Conservation (phyloP, 2,888 invertebrate genomes). For the Cephalotes varians region DNA sequence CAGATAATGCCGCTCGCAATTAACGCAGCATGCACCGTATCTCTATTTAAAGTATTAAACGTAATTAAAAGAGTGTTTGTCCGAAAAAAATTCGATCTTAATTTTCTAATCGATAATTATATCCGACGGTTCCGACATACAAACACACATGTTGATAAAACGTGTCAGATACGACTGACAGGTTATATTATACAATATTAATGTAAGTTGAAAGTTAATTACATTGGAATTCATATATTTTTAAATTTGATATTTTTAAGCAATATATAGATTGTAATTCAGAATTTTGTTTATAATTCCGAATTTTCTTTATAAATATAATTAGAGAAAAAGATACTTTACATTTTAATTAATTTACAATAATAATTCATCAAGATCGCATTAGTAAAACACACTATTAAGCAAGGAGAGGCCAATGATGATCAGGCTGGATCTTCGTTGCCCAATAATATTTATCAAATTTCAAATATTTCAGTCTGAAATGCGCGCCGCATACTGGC, state of each 20-base stretch:
- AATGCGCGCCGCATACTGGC: no score
- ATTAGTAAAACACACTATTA: no score
- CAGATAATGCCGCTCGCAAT: slow-evolving; percentile 42
- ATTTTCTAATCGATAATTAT: background rate
- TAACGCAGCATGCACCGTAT: slow-evolving; percentile 1
- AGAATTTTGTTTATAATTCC: background rate
- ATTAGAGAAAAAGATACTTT: background rate
- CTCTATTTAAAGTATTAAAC: slow-evolving; percentile 29
- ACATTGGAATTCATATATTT: background rate
- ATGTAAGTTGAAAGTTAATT: background rate
- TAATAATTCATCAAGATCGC: no score
- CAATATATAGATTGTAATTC: background rate
- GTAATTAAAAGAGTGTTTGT: slow-evolving; percentile 15
- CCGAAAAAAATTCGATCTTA: slow-evolving; percentile 15
- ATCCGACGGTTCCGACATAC: background rate
- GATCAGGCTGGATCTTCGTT: no score
- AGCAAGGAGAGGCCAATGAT: no score
- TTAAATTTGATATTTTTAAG: background rate
- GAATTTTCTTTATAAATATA: background rate
- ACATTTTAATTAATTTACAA: background rate
- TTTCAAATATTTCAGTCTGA: no score
- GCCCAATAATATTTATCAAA: no score
- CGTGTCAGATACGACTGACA: background rate
- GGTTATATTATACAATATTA: background rate
- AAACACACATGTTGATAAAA: slow-evolving; percentile 17